Evolutionary conservation across 2,113 vertebrate genomes (phyloP), one percentile per base, ranked within the genome.

Genomic region (Saguinus imperator): DNA sequence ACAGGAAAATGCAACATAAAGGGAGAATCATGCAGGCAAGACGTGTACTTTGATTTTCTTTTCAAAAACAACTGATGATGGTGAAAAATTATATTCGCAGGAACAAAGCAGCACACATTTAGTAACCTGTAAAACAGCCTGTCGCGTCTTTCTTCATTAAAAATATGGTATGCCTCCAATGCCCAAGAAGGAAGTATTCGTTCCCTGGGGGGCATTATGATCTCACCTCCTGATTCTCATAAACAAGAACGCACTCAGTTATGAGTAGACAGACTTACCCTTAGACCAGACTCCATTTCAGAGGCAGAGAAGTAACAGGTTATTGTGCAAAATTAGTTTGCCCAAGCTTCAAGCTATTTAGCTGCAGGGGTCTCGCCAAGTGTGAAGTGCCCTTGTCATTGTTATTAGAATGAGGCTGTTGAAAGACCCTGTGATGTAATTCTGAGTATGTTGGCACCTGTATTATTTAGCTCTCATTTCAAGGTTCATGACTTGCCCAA

Each of bases 401-500:
- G 16, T 81, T 72, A 64, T 57, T 73, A n/a, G 81, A 76, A 75
- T 79, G 89, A 95, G 40, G 16, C 68, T 94, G 32, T 82, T 91
- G 81, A 73, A 95, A 94, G 84, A 58, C 91, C 48, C 48, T 55
- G 1, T 85, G 82, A 91, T 85, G 20, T 79, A 83, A 87, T 94
- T 82, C 40, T 11, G 27, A 79, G 25, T 83, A 45, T 40, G 32
- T 66, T 3, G 23, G 57, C 55, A 68, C 29, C 87, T 92, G 75
- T 21, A 50, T 91, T 76, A 43, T n/a, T 94, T 88, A 84, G 57
- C 43, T 35, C 79, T 68, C n/a, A 70, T 89, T 85, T 95, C 21
- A 85, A 86, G 66, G 52, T 88, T 94, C 27, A 20, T 57, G 58
- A 92, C 58, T 95, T 92, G 43, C 23, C 79, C 35, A 2, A 0